Evolutionary conservation across 2,113 vertebrate genomes (phyloP), one percentile per base, ranked within the genome.

Genomic region (Aegotheles bennettii): DNA sequence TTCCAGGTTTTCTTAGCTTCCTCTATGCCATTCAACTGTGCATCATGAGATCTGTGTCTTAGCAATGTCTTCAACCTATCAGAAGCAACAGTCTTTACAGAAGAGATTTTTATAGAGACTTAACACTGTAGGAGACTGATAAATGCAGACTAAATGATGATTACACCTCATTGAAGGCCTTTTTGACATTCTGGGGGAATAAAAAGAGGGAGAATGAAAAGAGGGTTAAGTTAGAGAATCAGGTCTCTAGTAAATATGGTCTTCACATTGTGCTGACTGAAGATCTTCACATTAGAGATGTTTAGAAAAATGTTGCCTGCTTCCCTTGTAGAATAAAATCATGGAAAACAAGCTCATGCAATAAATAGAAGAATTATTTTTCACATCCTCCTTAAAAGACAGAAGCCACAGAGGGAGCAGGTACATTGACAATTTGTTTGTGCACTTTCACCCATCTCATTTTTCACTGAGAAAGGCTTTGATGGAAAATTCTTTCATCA

Each of bases 341-440:
- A 21, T 25, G 13, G 26, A 71, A 70, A 92, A 53, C 4, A 67
- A 67, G 16, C 7, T 45, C 57, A 31, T 3, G 3, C 4, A 45
- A 17, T 38, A 43, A 54, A 76, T n/a, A 35, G 53, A 68, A 16
- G 4, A 57, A 25, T 35, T 59, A 10, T 60, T 77, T 76, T 68
- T 29, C 53, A 36, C 14, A 13, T 59, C 36, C 11, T 79, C 29
- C 25, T 83, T 87, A 23, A 38, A 65, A 67, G 16, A 38, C 3
- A 70, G n/a, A 61, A 26, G 4, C 7, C 19, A 8, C 9, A n/a
- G 61, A 61, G 57, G 45, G 2, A 70, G 15, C 17, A 56, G 28
- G 1, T 61, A 45, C 0, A 0, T 19, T 64, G 26, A 28, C 9
- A 1, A 19, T 28, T 19, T 70, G 54, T 20, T 33, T 7, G 16